phyloP scores from a whole-genome alignment of 1,140 invertebrate genomes.

The Metaphire vulgaris region DNA sequence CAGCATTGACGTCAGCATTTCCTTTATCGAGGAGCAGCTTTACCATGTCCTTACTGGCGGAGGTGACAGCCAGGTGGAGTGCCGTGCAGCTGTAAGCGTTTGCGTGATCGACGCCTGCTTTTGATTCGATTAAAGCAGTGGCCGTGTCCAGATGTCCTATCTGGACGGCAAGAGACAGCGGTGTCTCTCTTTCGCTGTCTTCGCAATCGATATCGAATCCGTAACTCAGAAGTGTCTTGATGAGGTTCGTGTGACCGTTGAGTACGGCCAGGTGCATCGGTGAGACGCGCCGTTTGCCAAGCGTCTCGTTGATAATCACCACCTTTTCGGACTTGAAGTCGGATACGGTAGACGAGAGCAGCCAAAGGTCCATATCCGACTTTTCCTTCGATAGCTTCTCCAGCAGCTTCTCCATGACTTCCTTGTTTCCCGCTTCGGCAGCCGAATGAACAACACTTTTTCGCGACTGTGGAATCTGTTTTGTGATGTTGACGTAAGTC shows the following conservation, averaged over 20 bases:
- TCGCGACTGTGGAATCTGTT: neutral
- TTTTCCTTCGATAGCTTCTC: slow-evolving; percentile 4
- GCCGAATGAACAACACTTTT: slow-evolving; percentile 9
- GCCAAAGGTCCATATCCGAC: neutral
- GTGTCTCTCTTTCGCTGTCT: slow-evolving; percentile 20
- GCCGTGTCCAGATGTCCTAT: slow-evolving; percentile 7
- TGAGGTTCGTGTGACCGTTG: neutral
- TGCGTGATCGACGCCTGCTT: neutral
- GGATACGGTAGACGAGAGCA: neutral
- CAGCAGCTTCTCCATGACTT: slow-evolving; percentile 6
- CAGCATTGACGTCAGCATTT: slow-evolving; percentile 6
- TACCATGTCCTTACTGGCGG: slow-evolving; percentile 10
- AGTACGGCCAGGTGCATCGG: slow-evolving; percentile 13
- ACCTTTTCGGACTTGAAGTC: slow-evolving; percentile 5
- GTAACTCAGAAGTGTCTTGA: neutral
- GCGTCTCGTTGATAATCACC: neutral
- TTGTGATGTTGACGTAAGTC: slow-evolving; percentile 4
- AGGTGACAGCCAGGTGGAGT: slow-evolving; percentile 3
- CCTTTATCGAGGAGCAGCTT: slow-evolving; percentile 13
- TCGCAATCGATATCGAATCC: slow-evolving; percentile 3
- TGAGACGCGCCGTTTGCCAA: neutral
- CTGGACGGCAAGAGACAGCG: slow-evolving; percentile 12
- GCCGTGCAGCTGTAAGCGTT: slow-evolving; percentile 9
- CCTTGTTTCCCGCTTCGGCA: slow-evolving; percentile 13
- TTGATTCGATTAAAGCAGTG: neutral